Base-by-base conservation (phyloP, 2,113 vertebrate genomes). In the Cygnus buccinator region DNA sequence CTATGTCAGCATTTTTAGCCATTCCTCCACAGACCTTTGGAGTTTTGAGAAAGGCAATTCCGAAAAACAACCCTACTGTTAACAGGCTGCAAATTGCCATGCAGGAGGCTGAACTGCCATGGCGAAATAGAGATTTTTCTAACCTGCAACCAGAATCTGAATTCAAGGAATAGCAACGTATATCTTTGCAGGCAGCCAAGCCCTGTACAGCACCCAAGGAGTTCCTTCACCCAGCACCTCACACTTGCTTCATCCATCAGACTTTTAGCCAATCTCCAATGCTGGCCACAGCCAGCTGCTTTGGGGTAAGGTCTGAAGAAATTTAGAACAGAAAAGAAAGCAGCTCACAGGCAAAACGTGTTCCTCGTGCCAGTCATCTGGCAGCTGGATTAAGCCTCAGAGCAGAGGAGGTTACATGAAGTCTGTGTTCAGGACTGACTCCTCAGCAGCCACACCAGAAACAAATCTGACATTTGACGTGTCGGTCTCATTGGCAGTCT, bases 391-490 rank as follows among this genome's bases (percentile, higher is more conserved):
- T 80, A 77, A 55, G 41, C 75, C 89, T 83, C 66, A 55, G 31
- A 88, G 57, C 59, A 77, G 79, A 94, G 83, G 14, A 83, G 71
- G 63, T 83, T 95, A 50, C 41, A 23, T 58, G 75, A 95, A 76
- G 8, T 16, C 71, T n/a, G 29, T 13, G 13, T 44, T 58, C 72
- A 73, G 72, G 44, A 88, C 62, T 71, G 72, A 59, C 37, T 88
- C 68, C 63, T 93, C 90, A 73, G 75, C 59, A 93, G 58, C 75
- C 39, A 43, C 54, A 73, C 31, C 71, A 89, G 79, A 70, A 94
- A 50, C 72, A 88, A 62, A 84, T 37, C 76, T 94, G 89, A 81
- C 93, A 86, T 74, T 96, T 96, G 85, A 28, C 92, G 92, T 92
- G 5, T 87, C 73, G 66, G 90, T 61, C 88, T 97, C 90, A 92